phyloP scores from a whole-genome alignment of 2,888 invertebrate species.

The Yponomeuta cagnagella region DNA sequence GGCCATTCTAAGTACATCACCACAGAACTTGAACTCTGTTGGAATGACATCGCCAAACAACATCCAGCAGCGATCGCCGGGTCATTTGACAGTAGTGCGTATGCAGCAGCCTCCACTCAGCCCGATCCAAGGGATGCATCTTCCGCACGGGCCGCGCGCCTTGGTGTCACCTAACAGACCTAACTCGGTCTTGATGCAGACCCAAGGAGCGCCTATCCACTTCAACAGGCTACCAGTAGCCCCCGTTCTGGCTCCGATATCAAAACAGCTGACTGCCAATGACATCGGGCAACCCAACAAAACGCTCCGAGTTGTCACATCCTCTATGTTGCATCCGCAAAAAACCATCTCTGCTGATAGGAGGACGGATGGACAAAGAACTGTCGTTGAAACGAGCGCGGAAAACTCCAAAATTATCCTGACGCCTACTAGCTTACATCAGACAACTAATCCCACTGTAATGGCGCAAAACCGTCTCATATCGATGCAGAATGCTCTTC shows the following conservation, averaged over 20 bases:
- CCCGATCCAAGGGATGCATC: slow-evolving; percentile 62
- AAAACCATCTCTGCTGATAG: slow-evolving; percentile 52
- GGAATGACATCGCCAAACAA: slow-evolving; percentile 57
- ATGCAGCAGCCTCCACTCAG: slow-evolving; percentile 68
- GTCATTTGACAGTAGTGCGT: slow-evolving; percentile 69
- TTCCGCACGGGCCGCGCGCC: slow-evolving; percentile 53
- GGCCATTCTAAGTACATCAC: slow-evolving; percentile 54
- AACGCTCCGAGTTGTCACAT: slow-evolving; percentile 36
- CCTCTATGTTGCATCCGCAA: slow-evolving; percentile 49
- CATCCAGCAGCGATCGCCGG: slow-evolving; percentile 57
- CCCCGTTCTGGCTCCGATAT: slow-evolving; percentile 72
- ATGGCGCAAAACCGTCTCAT: slow-evolving; percentile 66
- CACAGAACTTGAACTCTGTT: slow-evolving; percentile 51
- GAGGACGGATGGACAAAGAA: slow-evolving; percentile 47
- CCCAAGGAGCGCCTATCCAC: slow-evolving; percentile 61
- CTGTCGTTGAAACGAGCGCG: slow-evolving; percentile 36
- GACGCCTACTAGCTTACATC: slow-evolving; percentile 54
- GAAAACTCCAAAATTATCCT: slow-evolving; percentile 62
- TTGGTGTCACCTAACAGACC: slow-evolving; percentile 66
- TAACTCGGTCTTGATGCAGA: slow-evolving; percentile 65
- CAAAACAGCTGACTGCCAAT: slow-evolving; percentile 73
- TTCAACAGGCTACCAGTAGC: slow-evolving; percentile 76
- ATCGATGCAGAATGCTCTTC: slow-evolving; percentile 60
- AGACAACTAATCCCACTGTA: slow-evolving; percentile 53
- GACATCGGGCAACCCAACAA: slow-evolving; percentile 62